Evolutionary conservation across 2,888 invertebrate genomes (phyloP), one percentile per base, ranked within the genome.

Genomic region (Cheilosia pagana): DNA sequence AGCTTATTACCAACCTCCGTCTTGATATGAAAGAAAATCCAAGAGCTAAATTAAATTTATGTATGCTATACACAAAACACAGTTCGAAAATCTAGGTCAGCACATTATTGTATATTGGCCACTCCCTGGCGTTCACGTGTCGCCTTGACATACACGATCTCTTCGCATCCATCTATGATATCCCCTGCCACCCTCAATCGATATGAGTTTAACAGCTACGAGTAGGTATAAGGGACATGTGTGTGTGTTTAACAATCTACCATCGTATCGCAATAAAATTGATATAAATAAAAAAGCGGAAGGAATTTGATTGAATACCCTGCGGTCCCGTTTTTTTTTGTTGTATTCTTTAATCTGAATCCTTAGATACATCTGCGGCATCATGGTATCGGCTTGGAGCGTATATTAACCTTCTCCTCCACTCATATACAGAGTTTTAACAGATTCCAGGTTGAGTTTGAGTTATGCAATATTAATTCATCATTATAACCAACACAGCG

Each of bases 101-200:
- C 70, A 62, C 55, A 70, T 41, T 35, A 23, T 16, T 43, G 55
- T 57, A 62, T 10, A 21, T 48, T 57, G 70, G 63, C 70, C 77
- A 77, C 77, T 77, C 77, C 77, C 77, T 77, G 39, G 39, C 5
- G 50, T 70, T 70, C 62, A 48, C 77, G 62, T 55, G 48, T 62
- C 70, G 77, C 77, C 77, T 77, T 77, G 77, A 77, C 70, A 77
- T 63, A 57, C 45, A 77, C 55, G 55, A 63, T 70, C 39, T 57
- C 48, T 48, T 16, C 65, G 23, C 41, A 41, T 59, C 25, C 39
- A 39, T 21, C 19, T 19, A 14, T 43, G 28, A 65, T 65, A 35
- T 43, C 68, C 68, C 31, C 76, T 60, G 60, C 60, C 68, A 52
- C 76, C 76, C 76, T 45, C 55, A 68, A 77, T 77, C 60, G 68